phyloP scores from a whole-genome alignment of 2,888 invertebrate species.

The Bembecia ichneumoniformis region DNA sequence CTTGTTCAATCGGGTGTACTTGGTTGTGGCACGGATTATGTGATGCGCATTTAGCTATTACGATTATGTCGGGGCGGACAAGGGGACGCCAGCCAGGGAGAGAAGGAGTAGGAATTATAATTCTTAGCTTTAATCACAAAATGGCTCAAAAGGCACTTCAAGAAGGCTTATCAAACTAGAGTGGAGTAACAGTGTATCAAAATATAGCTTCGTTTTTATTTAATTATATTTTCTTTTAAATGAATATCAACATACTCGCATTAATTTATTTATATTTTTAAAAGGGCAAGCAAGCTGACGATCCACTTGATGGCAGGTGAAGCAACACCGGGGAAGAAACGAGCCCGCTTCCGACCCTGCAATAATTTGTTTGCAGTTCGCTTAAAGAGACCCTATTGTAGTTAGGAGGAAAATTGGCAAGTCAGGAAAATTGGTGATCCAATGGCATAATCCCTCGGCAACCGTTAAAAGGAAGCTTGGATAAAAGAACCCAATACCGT shows the following conservation, averaged over 20 bases:
- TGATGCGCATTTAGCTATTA: conserved; percentile 40
- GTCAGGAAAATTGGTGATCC: too few species aligned
- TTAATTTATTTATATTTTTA: too few species aligned
- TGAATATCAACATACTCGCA: neutral
- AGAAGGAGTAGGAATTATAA: conserved; percentile 14
- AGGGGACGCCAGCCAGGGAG: conserved; percentile 8
- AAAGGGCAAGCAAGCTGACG: too few species aligned
- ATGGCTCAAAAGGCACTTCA: neutral
- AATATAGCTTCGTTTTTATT: neutral
- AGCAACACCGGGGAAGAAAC: too few species aligned
- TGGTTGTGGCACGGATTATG: conserved; percentile 28
- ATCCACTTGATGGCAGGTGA: too few species aligned
- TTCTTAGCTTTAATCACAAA: conserved; percentile 15
- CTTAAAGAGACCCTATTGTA: too few species aligned
- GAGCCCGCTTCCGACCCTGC: too few species aligned
- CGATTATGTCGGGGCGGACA: conserved; percentile 23
- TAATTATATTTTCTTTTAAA: neutral
- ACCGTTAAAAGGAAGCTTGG: too few species aligned
- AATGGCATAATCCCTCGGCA: too few species aligned
- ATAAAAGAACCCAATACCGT: too few species aligned
- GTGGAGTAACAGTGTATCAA: neutral
- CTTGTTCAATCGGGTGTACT: conserved; percentile 21
- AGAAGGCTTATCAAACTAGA: neutral
- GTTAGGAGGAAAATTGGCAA: too few species aligned
- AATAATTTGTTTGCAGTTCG: too few species aligned